Evolutionary conservation across 2,797 vertebrate genomes (phyloP), one percentile per base, ranked within the genome.

Genomic region (Neomorphus geoffroyi): DNA sequence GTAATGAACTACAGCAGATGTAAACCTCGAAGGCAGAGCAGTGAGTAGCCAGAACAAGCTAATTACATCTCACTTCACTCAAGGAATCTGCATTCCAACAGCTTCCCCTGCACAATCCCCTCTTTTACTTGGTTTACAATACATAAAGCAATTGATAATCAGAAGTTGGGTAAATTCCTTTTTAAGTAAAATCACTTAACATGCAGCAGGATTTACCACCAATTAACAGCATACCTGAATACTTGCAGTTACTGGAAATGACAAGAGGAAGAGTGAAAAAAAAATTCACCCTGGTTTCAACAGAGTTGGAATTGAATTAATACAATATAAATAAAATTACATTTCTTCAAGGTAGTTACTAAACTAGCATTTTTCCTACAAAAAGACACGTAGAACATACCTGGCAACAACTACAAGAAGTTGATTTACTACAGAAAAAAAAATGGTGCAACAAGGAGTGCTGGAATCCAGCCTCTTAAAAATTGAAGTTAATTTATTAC

Each of bases 1-100:
- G 75, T 90, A 94, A 89, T 41, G 91, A 91, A 43, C 80, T 50
- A 75, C 51, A 91, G 81, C 86, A 94, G 94, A 95, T 84, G 91
- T n/a, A 88, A 94, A 91, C 67, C 65, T 72, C 50, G 72, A 82
- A 95, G 80, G 67, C 41, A 37, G 57, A 92, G 83, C 54, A 53
- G 80, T 3, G 33, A 66, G 54, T 17, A 70, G 82, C 89, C 92
- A 79, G 73, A 73, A 62, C 10, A 21, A 57, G 64, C 80, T 90
- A 82, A 92, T 80, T 90, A 54, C 65, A 62, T 65, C 60, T 88
- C 82, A 15, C 35, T 87, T 80, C 39, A 43, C 67, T 19, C 50
- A 58, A 86, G 78, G 73, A 88, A 93, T 74, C 78, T 32, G 41
- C 56, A 56, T 39, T 84, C 64, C 21, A 57, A 74, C 64, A 83